phyloP scores from a whole-genome alignment of 2,797 vertebrate species.

The Premnoplex brunnescens region DNA sequence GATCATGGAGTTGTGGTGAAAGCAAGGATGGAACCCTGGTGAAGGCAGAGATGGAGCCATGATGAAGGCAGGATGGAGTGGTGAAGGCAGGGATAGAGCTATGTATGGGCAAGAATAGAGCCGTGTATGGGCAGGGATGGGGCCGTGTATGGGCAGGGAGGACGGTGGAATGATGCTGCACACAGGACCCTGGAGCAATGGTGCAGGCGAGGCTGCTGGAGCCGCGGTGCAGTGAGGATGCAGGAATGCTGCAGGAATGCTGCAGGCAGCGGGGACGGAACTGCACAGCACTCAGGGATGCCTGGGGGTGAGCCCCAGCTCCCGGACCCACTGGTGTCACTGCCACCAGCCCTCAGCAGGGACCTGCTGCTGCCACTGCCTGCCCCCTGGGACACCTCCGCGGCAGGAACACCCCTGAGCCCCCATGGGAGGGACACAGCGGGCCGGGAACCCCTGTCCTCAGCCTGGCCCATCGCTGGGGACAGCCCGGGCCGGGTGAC shows the following conservation, averaged over 20 bases:
- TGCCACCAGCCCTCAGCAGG: not conserved
- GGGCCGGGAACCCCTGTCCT: not conserved
- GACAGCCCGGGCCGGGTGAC: not conserved
- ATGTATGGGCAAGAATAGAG: no score
- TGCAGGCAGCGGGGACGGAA: not conserved
- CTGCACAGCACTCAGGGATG: fast-evolving
- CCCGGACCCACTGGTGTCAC: not conserved
- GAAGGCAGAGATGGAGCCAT: no score
- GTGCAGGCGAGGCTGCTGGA: not conserved
- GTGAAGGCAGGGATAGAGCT: no score
- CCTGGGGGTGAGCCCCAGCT: fast-evolving
- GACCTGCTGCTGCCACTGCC: not conserved
- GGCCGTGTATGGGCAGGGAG: no score
- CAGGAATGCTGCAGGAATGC: not conserved
- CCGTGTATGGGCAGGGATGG: no score
- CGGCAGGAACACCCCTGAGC: not conserved
- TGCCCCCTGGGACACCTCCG: not conserved
- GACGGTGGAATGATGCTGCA: not conserved
- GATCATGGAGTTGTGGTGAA: no score
- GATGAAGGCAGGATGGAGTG: no score
- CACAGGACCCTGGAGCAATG: not conserved
- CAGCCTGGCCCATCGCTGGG: not conserved
- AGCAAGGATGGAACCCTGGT: no score
- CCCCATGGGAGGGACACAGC: not conserved
- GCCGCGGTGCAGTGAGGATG: not conserved